A percentile compares a stretch with the other conserved stretches of the same genome.
Conservation (phyloP, 2,113 vertebrate genomes). For the Corythaeola cristata region DNA sequence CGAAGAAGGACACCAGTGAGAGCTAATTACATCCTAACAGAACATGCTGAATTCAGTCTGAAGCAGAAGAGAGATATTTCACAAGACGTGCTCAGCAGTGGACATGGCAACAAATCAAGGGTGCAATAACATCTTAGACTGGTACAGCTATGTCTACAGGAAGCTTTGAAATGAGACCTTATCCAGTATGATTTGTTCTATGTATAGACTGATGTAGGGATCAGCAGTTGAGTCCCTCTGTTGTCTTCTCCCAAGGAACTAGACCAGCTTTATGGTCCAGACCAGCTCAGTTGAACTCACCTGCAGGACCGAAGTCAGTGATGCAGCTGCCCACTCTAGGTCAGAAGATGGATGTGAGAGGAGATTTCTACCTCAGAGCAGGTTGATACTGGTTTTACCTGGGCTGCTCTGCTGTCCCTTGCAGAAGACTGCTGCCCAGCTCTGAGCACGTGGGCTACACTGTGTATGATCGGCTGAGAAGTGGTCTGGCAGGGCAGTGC, state of each 20-base stretch:
- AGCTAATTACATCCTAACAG: not conserved
- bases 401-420: not conserved
- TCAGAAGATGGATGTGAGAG: not conserved
- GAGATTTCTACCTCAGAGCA: not conserved
- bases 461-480: not conserved
- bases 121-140: not conserved
- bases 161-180: not conserved
- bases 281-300: not conserved
- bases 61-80: not conserved
- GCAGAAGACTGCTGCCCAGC: not conserved
- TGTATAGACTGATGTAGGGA: not conserved
- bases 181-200: not conserved
- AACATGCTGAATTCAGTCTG: not conserved
- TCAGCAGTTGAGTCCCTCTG: not conserved
- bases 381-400: not conserved
- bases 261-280: not conserved
- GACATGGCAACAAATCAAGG: not conserved
- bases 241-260: not conserved
- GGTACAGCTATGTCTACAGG: not conserved
- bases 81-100: not conserved
- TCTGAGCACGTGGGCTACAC: not conserved
- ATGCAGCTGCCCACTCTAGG: not conserved
- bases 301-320: not conserved
- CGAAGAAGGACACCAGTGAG: not conserved
- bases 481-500: not conserved